phyloP scores from a whole-genome alignment of 37 sponge, comb jelly and placozoan genomes.

The Haliclona indistincta region DNA sequence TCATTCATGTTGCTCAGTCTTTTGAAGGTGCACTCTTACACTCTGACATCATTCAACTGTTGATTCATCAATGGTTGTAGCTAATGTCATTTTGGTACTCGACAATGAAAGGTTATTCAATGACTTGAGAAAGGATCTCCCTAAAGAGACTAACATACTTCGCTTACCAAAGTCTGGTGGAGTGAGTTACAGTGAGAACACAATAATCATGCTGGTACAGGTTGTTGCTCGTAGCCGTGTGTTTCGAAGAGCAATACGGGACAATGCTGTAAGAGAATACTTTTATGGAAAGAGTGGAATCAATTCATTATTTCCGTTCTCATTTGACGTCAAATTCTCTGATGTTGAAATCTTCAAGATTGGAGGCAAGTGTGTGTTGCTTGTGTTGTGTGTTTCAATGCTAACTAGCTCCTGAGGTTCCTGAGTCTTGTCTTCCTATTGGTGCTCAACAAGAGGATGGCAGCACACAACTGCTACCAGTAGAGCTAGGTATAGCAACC shows the following conservation, averaged over 20 bases:
- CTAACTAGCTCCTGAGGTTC: conserved; percentile 66
- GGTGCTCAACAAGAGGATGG: conserved; percentile 77
- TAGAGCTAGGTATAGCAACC: conserved; percentile 48
- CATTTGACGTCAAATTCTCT: conserved; percentile 83
- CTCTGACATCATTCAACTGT: too few relatives aligned
- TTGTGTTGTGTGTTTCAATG: neutral
- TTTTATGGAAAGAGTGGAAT: conserved; percentile 84
- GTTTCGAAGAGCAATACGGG: conserved; percentile 55
- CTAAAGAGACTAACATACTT: conserved; percentile 54
- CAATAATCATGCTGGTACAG: too few relatives aligned
- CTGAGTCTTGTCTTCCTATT: conserved; percentile 79
- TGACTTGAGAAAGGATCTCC: conserved; percentile 80
- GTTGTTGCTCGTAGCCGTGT: conserved; percentile 69
- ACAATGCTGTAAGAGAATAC: conserved; percentile 65
- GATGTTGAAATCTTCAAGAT: conserved; percentile 88
- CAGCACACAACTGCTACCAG: conserved; percentile 55
- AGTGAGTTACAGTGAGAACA: conserved; percentile 37
- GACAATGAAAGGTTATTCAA: conserved; percentile 88
- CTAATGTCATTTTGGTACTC: conserved; percentile 85
- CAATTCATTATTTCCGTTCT: conserved; percentile 64
- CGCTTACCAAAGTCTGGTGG: conserved; percentile 95
- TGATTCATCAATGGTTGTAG: too few relatives aligned
- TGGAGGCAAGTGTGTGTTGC: conserved; percentile 53
- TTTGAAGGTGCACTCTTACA: conserved; percentile 49
- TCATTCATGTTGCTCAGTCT: conserved; percentile 71